Conservation (phyloP, 2,797 vertebrate species). For the Girardinus metallicus region DNA sequence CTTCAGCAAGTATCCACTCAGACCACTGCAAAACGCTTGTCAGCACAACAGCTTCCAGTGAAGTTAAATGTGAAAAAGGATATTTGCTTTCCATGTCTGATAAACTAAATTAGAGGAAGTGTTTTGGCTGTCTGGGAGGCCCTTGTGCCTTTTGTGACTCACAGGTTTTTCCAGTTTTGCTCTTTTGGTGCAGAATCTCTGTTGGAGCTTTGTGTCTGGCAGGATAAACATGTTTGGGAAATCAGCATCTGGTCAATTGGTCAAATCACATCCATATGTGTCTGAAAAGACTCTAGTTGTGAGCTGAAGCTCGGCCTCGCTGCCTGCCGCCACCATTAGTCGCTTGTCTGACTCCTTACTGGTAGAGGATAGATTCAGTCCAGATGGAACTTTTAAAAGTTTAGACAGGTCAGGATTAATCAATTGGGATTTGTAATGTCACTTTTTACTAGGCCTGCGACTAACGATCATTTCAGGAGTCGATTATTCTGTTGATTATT, state of each 20-base stretch:
- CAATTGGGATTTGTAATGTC: slow-evolving; percentile 28
- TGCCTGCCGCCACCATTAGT: slow-evolving; percentile 57
- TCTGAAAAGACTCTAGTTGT: slow-evolving; percentile 58
- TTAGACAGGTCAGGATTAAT: slow-evolving; percentile 38
- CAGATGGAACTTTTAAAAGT: slow-evolving; percentile 39
- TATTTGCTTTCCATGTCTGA: slow-evolving; percentile 5
- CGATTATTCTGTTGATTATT: too few relatives aligned
- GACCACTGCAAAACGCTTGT: slow-evolving; percentile 52
- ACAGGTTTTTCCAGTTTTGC: slow-evolving; percentile 16
- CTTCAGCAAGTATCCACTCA: slow-evolving; percentile 45
- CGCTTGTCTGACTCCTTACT: slow-evolving; percentile 57
- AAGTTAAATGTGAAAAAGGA: slow-evolving; percentile 7
- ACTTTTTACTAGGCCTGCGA: slow-evolving; percentile 14
- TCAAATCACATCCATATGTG: slow-evolving; percentile 71
- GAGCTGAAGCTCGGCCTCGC: slow-evolving; percentile 58
- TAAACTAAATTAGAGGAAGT: slow-evolving; percentile 15
- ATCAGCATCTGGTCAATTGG: slow-evolving; percentile 73
- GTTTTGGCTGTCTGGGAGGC: slow-evolving; percentile 23
- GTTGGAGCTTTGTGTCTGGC: slow-evolving; percentile 56
- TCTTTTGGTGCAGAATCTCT: slow-evolving; percentile 42
- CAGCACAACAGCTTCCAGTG: slow-evolving; percentile 25
- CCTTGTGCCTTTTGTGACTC: slow-evolving; percentile 15
- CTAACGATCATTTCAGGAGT: too few relatives aligned
- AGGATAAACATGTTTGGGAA: slow-evolving; percentile 65
- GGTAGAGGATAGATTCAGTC: slow-evolving; percentile 49